Percentiles rank a stretch among this genome's conserved stretches.
Conservation (phyloP, 2,797 vertebrate genomes). For the Malacoctenus gilli region DNA sequence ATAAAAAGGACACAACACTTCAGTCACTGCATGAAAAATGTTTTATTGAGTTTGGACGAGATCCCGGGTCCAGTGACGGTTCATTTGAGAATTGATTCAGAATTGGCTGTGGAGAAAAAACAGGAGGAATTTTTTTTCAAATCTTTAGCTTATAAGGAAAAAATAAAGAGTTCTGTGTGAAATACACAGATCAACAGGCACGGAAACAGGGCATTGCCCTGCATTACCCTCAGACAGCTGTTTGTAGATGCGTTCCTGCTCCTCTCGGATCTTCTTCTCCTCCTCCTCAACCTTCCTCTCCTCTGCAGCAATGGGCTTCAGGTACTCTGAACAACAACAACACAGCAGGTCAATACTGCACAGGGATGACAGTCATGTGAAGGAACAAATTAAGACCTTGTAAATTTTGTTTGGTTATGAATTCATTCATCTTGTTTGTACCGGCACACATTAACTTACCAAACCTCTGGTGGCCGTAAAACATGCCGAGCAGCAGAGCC, state of each 20-base stretch:
- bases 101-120: slow-evolving; percentile 71
- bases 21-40: slow-evolving; percentile 51
- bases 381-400: too few relatives aligned
- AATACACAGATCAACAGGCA: background rate
- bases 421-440: too few relatives aligned
- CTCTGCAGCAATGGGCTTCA: slow-evolving; percentile 91
- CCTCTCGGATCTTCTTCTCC: slow-evolving; percentile 86
- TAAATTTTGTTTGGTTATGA: too few relatives aligned
- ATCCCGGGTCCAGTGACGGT: slow-evolving; percentile 10
- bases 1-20: background rate
- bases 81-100: slow-evolving; percentile 84
- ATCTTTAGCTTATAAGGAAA: background rate
- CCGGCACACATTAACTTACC: slow-evolving; percentile 78
- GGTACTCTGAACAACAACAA: slow-evolving; percentile 79
- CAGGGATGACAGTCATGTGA: too few relatives aligned
- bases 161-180: background rate
- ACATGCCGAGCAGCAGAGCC: slow-evolving; percentile 86
- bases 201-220: fast-evolving
- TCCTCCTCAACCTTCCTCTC: slow-evolving; percentile 86
- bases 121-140: slow-evolving; percentile 5
- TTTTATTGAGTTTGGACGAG: slow-evolving; percentile 37
- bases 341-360: background rate
- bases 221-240: slow-evolving; percentile 87
- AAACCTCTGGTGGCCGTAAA: slow-evolving; percentile 91
- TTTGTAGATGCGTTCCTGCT: slow-evolving; percentile 87